A percentile compares a stretch with the other conserved stretches of the same genome.
phyloP scores from a whole-genome alignment of 2,113 vertebrate genomes.

The Gnathonemus longibarbis region DNA sequence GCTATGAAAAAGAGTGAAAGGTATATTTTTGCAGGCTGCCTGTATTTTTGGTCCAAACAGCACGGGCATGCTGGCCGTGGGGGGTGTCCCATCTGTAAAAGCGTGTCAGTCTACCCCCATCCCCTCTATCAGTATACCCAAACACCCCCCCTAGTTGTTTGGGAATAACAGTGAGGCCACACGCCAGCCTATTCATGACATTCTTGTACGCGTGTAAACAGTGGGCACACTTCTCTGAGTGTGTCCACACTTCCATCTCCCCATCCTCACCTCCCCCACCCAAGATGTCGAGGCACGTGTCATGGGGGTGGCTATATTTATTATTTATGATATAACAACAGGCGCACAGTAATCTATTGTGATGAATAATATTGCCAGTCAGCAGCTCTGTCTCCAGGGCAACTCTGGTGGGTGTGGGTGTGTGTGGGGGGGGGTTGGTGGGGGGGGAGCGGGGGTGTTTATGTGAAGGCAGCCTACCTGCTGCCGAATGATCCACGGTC shows the following conservation, averaged over 20 bases:
- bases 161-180: constrained; percentile 50
- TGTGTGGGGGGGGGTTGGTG: background rate
- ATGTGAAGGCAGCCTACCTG: constrained; percentile 23
- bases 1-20: background rate
- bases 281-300: constrained; percentile 1
- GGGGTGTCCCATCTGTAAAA: constrained; percentile 16
- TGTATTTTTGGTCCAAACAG: constrained; percentile 15
- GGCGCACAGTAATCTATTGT: constrained; percentile 38
- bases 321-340: constrained; percentile 44
- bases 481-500: constrained; percentile 21
- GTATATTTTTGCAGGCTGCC: background rate
- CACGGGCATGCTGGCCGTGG: background rate
- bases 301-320: constrained; percentile 41
- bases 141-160: constrained; percentile 56
- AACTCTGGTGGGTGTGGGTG: background rate
- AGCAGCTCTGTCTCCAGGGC: constrained; percentile 16
- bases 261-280: background rate
- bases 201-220: constrained; percentile 45
- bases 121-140: constrained; percentile 36
- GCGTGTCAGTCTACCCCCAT: constrained; percentile 29
- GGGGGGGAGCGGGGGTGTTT: background rate
- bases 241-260: background rate
- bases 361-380: constrained; percentile 35
- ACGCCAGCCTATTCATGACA: constrained; percentile 38
- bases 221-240: constrained; percentile 45